phyloP scores from a whole-genome alignment of 1,140 invertebrate genomes.

The Solenopsis fugax region DNA sequence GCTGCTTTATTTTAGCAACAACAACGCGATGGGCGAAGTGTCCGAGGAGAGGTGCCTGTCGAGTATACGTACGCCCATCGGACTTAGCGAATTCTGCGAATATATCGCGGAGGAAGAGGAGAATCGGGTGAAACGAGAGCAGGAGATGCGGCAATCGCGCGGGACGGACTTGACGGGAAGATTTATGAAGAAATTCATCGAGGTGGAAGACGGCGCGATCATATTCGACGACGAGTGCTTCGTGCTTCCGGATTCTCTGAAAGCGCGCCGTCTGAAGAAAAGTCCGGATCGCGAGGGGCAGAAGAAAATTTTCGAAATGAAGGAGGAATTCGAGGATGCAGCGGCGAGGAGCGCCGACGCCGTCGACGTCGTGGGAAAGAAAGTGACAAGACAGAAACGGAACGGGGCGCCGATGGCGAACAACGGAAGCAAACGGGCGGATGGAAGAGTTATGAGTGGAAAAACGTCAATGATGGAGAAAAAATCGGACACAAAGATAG shows the following conservation, averaged over 20 bases:
- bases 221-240: constrained; percentile 73
- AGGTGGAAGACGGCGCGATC: constrained; percentile 49
- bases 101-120: constrained; percentile 86
- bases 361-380: too few species aligned
- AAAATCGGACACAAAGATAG: constrained; percentile 36
- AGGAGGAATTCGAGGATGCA: neutral
- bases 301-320: constrained; percentile 10
- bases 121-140: constrained; percentile 86
- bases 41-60: constrained; percentile 82
- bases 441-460: constrained; percentile 45
- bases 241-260: constrained; percentile 69
- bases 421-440: constrained; percentile 16
- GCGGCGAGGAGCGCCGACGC: too few species aligned
- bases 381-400: constrained; percentile 17
- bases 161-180: constrained; percentile 55
- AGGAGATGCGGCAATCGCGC: constrained; percentile 67
- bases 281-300: neutral
- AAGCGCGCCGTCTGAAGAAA: constrained; percentile 48
- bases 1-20: constrained; percentile 85
- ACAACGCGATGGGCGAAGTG: constrained; percentile 80
- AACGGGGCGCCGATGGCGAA: constrained; percentile 20
- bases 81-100: constrained; percentile 87
- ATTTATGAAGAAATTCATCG: constrained; percentile 66
- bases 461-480: constrained; percentile 32
- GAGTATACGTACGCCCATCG: constrained; percentile 86